Conservation (phyloP, 2,113 vertebrate species). For the Poeciliopsis turrubarensis region DNA sequence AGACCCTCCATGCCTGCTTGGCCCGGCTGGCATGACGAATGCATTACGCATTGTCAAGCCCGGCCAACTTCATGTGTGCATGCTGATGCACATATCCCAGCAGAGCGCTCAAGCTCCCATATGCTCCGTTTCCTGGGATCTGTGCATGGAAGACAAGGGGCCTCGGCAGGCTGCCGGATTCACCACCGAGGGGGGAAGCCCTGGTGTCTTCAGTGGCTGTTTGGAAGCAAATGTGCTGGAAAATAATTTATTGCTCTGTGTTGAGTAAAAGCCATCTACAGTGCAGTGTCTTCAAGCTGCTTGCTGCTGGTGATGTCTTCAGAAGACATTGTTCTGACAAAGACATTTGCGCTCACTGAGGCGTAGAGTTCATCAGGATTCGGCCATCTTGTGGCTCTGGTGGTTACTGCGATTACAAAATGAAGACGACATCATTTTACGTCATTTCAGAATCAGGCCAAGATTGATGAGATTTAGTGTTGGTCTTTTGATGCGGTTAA, state of each 20-base stretch:
- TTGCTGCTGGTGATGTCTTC: not conserved
- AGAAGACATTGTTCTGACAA: not conserved
- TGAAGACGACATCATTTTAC: no score
- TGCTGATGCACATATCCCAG: constrained; percentile 32
- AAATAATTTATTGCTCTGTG: constrained; percentile 32
- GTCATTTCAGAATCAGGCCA: no score
- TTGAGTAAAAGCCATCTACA: constrained; percentile 9
- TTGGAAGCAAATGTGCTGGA: constrained; percentile 33
- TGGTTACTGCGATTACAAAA: no score
- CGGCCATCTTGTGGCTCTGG: not conserved
- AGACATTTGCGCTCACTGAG: not conserved
- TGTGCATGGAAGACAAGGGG: constrained; percentile 24
- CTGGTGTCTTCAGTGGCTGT: constrained; percentile 12
- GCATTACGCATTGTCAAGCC: constrained; percentile 43
- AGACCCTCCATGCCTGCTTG: constrained; percentile 53
- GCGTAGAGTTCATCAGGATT: not conserved
- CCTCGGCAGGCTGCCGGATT: constrained; percentile 23
- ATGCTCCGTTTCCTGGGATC: constrained; percentile 38
- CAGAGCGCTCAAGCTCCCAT: constrained; percentile 58
- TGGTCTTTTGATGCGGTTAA: no score
- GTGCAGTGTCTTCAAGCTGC: not conserved
- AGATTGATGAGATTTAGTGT: no score
- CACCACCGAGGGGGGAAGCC: not conserved
- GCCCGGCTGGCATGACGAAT: constrained; percentile 54
- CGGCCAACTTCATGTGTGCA: constrained; percentile 15